Percentiles rank a stretch among this genome's conserved stretches.
Evolutionary conservation across 2,113 vertebrate species (phyloP).

Genomic region (Elephantulus edwardii): DNA sequence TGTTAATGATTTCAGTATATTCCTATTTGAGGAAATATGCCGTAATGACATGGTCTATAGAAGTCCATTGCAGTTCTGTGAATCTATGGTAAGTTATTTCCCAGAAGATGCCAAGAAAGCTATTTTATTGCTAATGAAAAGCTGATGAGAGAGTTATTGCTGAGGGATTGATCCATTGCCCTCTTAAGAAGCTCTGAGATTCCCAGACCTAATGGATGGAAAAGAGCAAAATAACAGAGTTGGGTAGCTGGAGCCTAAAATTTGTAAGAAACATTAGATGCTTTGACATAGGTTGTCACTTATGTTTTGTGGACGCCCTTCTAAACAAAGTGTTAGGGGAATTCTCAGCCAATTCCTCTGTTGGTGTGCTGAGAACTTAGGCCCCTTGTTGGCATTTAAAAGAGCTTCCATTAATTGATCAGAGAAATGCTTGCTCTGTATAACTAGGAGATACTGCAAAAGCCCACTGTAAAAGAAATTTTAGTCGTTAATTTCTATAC

Average conservation of each 20-base stretch:
- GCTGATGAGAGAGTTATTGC: slow-evolving; percentile 71
- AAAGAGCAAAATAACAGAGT: slow-evolving; percentile 59
- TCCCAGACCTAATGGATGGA: slow-evolving; percentile 64
- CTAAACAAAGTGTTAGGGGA: slow-evolving; percentile 63
- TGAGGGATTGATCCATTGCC: slow-evolving; percentile 69
- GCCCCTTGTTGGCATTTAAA: slow-evolving; percentile 50
- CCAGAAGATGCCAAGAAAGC: slow-evolving; percentile 65
- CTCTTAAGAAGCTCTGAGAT: slow-evolving; percentile 65
- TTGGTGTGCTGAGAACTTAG: slow-evolving; percentile 51
- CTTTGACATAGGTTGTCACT: slow-evolving; percentile 64
- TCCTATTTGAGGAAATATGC: slow-evolving; percentile 14
- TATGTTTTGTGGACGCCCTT: slow-evolving; percentile 59
- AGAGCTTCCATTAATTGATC: slow-evolving; percentile 74
- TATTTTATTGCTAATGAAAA: slow-evolving; percentile 78
- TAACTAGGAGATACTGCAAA: slow-evolving; percentile 27
- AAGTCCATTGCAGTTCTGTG: slow-evolving; percentile 11
- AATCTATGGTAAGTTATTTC: slow-evolving; percentile 63
- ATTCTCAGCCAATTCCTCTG: slow-evolving; percentile 44
- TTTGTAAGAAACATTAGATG: slow-evolving; percentile 49
- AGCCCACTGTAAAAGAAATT: slow-evolving; percentile 23
- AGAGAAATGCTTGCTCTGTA: slow-evolving; percentile 32
- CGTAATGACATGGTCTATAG: slow-evolving; percentile 34
- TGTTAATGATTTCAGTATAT: background rate
- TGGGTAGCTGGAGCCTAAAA: slow-evolving; percentile 38
- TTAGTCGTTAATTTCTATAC: slow-evolving; percentile 29